These are phyloP conservation scores for Geococcyx californianus DNA, from an alignment of 2,113 vertebrate genomes.

Conservation along the genomic window DNA sequence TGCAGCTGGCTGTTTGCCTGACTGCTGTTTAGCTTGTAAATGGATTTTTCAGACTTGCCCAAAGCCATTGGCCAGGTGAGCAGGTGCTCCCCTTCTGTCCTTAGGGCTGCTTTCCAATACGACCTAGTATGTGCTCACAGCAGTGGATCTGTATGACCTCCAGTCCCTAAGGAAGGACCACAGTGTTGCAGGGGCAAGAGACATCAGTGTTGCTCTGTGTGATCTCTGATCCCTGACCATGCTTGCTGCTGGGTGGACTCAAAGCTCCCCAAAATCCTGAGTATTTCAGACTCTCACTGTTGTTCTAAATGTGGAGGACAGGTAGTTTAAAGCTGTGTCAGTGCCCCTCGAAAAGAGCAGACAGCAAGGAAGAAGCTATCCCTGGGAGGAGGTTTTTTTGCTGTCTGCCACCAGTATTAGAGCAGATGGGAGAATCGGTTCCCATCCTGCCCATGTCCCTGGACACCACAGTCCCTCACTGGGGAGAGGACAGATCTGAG, in stretches of 20 bases:
- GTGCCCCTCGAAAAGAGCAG: not conserved
- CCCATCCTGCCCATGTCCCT: not conserved
- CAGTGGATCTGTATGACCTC: not conserved
- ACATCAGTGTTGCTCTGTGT: not conserved
- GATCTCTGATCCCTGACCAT: not conserved
- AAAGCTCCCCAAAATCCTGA: not conserved
- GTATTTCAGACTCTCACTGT: not conserved
- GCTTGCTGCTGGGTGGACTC: rapidly evolving
- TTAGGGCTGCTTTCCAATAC: not conserved
- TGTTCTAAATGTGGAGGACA: not conserved
- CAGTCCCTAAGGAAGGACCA: not conserved
- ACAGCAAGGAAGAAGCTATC: not conserved
- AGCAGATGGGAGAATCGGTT: not conserved
- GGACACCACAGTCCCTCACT: rapidly evolving
- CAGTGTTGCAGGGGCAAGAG: rapidly evolving
- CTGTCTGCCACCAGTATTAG: not conserved
- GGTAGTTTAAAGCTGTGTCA: not conserved
- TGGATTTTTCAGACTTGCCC: not conserved
- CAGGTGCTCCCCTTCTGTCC: not conserved
- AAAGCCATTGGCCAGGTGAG: not conserved
- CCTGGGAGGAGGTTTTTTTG: not conserved
- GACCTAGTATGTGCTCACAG: not conserved
- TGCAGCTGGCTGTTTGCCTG: not conserved
- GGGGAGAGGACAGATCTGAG: not conserved
- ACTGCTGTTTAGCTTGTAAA: not conserved